A percentile compares a stretch with the other conserved stretches of the same genome.
Conservation (phyloP, 2,888 invertebrate species). For the Podotricha telesiphe region DNA sequence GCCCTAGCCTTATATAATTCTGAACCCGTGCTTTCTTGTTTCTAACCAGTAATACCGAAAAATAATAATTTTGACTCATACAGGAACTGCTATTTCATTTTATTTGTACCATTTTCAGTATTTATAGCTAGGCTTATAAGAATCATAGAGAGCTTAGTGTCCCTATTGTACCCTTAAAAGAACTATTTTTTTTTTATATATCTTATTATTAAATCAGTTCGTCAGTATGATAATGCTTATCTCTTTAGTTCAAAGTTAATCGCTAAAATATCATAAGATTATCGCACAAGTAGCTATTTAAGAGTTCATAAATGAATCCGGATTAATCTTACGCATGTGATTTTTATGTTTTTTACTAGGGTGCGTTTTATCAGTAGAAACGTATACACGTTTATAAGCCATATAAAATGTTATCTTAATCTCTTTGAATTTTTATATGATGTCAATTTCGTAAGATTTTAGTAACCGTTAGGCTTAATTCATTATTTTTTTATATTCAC, state of each 20-base stretch:
- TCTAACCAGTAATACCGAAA: no score
- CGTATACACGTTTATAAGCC: constrained; percentile 31
- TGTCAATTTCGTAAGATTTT: not conserved
- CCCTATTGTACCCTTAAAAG: no score
- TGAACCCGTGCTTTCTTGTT: no score
- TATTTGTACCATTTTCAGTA: no score
- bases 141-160: no score
- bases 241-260: constrained; percentile 14
- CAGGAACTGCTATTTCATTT: no score
- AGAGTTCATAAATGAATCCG: constrained; percentile 33
- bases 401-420: constrained; percentile 26
- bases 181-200: no score
- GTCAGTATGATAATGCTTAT: not conserved
- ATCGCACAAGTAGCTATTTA: constrained; percentile 21
- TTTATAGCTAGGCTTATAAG: no score
- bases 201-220: no score
- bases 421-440: not conserved
- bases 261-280: constrained; percentile 19
- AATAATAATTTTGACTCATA: no score
- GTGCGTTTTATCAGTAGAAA: constrained; percentile 14
- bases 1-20: no score
- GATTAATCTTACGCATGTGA: constrained; percentile 31
- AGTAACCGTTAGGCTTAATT: not conserved
- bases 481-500: not conserved
- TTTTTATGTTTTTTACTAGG: constrained; percentile 35